A percentile compares a stretch with the other conserved stretches of the same genome.
These are phyloP conservation scores for Rosalia funebris DNA, from an alignment of 2,888 invertebrate species.

Conservation along the genomic window DNA sequence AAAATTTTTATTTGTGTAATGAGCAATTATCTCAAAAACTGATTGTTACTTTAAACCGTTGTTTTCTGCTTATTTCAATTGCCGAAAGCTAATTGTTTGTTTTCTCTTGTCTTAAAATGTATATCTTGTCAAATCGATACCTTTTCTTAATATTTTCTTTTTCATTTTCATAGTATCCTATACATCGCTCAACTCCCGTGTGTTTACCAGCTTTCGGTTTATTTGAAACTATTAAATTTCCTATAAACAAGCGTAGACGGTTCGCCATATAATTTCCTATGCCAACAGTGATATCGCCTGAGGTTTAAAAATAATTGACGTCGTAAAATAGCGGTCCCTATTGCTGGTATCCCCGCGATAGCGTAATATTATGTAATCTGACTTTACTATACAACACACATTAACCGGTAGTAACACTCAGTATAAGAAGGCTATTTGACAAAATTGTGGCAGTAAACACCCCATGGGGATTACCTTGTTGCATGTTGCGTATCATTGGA, in stretches of 20 bases:
- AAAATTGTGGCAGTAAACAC: not conserved
- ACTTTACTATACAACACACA: conserved; percentile 16
- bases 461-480: not conserved
- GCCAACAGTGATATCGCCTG: conserved; percentile 13
- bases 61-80: no score
- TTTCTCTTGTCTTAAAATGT: no score
- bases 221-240: conserved; percentile 11
- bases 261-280: conserved; percentile 4
- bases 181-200: not conserved
- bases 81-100: no score
- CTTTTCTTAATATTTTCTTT: no score
- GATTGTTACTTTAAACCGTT: no score
- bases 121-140: no score
- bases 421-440: conserved; percentile 5
- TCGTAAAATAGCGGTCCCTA: conserved; percentile 16
- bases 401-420: not conserved
- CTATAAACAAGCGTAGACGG: conserved; percentile 16
- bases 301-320: conserved; percentile 24
- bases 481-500: not conserved
- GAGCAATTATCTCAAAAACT: no score
- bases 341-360: conserved; percentile 14
- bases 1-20: no score
- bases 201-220: conserved; percentile 2
- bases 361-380: conserved; percentile 13
- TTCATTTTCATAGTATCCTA: no score